Evolutionary conservation across 2,113 vertebrate genomes (phyloP), one percentile per base, ranked within the genome.

Genomic region (Oophaga pumilio): DNA sequence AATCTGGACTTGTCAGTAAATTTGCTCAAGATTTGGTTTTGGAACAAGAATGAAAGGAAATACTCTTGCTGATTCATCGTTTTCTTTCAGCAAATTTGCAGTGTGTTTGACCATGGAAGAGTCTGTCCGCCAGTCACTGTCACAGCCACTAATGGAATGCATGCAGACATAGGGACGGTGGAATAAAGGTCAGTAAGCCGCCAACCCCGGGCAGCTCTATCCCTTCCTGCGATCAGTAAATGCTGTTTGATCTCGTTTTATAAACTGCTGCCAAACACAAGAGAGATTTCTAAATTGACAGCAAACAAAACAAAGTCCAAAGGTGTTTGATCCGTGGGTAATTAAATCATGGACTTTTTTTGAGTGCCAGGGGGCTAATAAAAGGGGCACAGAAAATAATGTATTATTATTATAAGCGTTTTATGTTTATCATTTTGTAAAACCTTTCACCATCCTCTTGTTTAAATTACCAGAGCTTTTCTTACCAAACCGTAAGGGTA

Each of bases 161-260:
- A 85, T 13, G 15, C 64, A 69, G 64, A 53, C 64, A n/a, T 22
- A n/a, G 26, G 24, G 82, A 84, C n/a, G 17, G 17, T 28, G 49
- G 28, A 17, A 49, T 74, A 76, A 85, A 85, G 69, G 83, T 85
- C 83, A 85, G 17, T 24, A 76, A 26, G 24, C 52, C 52, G 28
- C 56, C 64, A 76, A 17, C 60, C 17, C 62, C 85, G 56, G 60
- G 85, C 60, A 77, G 73, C 56, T 76, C 20, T n/a, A 24, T 52
- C 50, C n/a, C 59, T 78, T 76, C 83, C 53, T 85, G 52, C 76
- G 83, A 85, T 85, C 83, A 60, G 85, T 77, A 78, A 79, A 78
- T 78, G 76, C 59, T 79, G 85, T 86, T 86, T 79, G 49, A 86
- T 86, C 59, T 56, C 2, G 62, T 24, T 53, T n/a, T 64, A 52